These are phyloP conservation scores for Pleuronectes platessa DNA, from an alignment of 2,113 vertebrate species.

Conservation along the genomic window DNA sequence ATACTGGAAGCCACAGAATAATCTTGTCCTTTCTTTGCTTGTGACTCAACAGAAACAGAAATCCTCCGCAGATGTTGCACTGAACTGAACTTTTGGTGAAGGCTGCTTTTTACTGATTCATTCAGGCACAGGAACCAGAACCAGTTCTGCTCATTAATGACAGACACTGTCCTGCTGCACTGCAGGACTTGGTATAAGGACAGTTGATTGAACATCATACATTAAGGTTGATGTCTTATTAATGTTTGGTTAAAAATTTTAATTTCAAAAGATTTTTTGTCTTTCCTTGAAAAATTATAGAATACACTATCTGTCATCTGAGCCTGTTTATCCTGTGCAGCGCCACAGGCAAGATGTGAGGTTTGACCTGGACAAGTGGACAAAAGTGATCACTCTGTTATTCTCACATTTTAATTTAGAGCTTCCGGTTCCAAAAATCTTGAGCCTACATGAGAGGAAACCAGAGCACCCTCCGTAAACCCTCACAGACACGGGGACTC, in stretches of 20 bases:
- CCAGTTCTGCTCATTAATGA: conserved; percentile 34
- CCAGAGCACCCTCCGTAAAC: not conserved
- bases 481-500: not conserved
- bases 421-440: not conserved
- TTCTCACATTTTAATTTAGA: not conserved
- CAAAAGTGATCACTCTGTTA: not conserved
- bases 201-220: not conserved
- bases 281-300: no score
- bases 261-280: no score
- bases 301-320: conserved; percentile 4
- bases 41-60: conserved; percentile 7
- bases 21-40: not conserved
- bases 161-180: conserved; percentile 9
- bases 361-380: not conserved
- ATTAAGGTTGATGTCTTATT: not conserved
- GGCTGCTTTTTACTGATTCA: conserved; percentile 17
- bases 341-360: not conserved
- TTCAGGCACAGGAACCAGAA: conserved; percentile 12
- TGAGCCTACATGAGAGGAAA: not conserved
- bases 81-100: not conserved
- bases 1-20: not conserved
- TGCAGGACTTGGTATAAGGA: conserved; percentile 7
- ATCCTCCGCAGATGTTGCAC: conserved; percentile 5
- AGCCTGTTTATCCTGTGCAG: not conserved
- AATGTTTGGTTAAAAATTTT: not conserved